Percentiles rank a stretch among this genome's conserved stretches.
Evolutionary conservation across 2,797 vertebrate genomes (phyloP).

Genomic region (Scarus forsteni): DNA sequence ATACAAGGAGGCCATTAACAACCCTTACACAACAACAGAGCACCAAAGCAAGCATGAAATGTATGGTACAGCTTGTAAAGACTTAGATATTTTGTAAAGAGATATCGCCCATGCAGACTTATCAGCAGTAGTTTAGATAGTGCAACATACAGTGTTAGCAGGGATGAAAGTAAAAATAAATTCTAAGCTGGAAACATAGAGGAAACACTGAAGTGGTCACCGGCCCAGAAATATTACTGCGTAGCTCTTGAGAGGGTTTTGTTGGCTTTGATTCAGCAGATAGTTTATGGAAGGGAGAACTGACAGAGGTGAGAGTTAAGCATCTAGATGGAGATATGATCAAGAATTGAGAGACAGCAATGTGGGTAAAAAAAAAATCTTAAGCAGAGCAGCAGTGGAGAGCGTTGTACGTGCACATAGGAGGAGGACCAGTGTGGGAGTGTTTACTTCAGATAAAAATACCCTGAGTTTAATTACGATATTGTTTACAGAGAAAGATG

Average conservation of each 20-base stretch:
- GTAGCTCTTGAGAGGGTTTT: constrained; percentile 44
- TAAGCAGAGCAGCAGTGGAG: constrained; percentile 25
- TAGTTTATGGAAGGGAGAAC: constrained; percentile 13
- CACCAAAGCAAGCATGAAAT: constrained; percentile 70
- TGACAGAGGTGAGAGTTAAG: constrained; percentile 62
- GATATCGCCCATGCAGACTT: constrained; percentile 31
- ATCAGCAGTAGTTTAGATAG: constrained; percentile 30
- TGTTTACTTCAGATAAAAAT: constrained; percentile 7
- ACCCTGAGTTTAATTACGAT: neutral
- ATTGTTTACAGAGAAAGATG: neutral
- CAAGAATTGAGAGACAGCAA: constrained; percentile 34
- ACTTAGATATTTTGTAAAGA: constrained; percentile 46
- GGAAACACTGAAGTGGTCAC: constrained; percentile 22
- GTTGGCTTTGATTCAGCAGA: constrained; percentile 37
- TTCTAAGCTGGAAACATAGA: constrained; percentile 10
- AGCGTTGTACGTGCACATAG: constrained; percentile 4
- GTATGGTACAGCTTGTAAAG: constrained; percentile 48
- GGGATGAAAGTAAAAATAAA: constrained; percentile 20
- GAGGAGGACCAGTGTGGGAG: neutral
- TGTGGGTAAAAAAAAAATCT: no score
- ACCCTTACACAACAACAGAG: constrained; percentile 56
- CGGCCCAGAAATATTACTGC: constrained; percentile 29
- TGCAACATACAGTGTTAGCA: constrained; percentile 12
- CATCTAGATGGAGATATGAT: constrained; percentile 52
- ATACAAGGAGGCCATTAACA: constrained; percentile 64